Conservation (phyloP, 2,888 invertebrate genomes). For the Plutella xylostella region DNA sequence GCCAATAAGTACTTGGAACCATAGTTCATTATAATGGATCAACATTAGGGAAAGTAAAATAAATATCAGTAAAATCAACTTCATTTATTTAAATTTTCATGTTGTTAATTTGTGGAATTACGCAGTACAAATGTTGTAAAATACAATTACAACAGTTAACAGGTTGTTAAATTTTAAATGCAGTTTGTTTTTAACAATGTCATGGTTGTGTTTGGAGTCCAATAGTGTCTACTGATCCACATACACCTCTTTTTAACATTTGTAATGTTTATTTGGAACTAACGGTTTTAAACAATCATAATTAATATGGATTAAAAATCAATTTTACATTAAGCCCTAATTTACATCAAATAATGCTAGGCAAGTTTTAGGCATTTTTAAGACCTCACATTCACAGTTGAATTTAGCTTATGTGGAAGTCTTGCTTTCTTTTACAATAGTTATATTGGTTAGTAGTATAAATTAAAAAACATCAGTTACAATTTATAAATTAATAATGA, state of each 20-base stretch:
- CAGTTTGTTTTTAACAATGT: constrained; percentile 59
- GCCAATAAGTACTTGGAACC: too few relatives aligned
- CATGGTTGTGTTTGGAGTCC: constrained; percentile 38
- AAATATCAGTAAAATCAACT: constrained; percentile 56
- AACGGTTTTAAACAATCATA: constrained; percentile 49
- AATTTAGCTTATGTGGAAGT: too few relatives aligned
- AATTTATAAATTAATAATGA: too few relatives aligned
- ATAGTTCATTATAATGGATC: too few relatives aligned
- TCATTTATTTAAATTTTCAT: constrained; percentile 63
- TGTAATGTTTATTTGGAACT: constrained; percentile 30
- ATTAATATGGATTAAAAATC: too few relatives aligned
- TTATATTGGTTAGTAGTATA: too few relatives aligned
- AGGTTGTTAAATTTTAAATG: constrained; percentile 65
- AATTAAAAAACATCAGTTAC: too few relatives aligned
- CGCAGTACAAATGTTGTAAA: constrained; percentile 63
- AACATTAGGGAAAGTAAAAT: background rate
- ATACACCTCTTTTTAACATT: constrained; percentile 30
- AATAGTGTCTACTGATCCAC: constrained; percentile 21
- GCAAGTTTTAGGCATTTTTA: constrained; percentile 59
- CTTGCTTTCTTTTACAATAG: too few relatives aligned
- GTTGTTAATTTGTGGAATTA: constrained; percentile 59
- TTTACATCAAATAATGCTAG: constrained; percentile 32
- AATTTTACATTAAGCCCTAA: constrained; percentile 39
- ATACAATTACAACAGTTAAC: constrained; percentile 63
- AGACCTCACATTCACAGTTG: too few relatives aligned